Conservation (phyloP, 2,113 vertebrate species). For the Platycercus adscitus region DNA sequence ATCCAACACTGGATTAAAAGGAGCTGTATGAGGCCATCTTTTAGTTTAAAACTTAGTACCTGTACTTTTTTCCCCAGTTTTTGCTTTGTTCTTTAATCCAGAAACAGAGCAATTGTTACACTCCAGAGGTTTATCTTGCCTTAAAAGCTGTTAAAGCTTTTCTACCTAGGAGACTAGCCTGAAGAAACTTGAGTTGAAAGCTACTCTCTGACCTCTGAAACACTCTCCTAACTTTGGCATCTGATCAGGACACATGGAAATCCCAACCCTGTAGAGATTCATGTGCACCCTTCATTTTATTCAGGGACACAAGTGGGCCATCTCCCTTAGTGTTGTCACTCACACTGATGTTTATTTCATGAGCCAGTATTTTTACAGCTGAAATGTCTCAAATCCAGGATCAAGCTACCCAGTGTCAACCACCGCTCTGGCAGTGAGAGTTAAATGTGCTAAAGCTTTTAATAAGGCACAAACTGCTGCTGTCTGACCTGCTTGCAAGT, state of each 20-base stretch:
- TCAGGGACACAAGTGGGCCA: not conserved
- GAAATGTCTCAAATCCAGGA: not conserved
- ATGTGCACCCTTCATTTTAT: not conserved
- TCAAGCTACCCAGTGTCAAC: not conserved
- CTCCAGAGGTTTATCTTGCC: not conserved
- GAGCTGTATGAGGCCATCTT: not conserved
- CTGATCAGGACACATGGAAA: not conserved
- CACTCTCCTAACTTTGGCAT: not conserved
- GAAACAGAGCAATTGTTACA: not conserved
- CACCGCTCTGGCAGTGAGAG: not conserved
- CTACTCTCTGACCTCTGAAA: not conserved
- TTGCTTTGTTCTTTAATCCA: constrained; percentile 4
- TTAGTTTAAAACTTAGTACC: not conserved
- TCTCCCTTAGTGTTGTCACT: not conserved
- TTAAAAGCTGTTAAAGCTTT: not conserved
- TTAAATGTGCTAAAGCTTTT: not conserved
- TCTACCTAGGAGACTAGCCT: not conserved
- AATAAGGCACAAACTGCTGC: not conserved
- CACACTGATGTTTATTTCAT: not conserved
- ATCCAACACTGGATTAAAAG: not conserved
- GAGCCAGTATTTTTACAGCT: not conserved
- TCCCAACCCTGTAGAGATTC: not conserved
- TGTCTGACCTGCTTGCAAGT: not conserved
- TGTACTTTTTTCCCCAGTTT: not conserved
- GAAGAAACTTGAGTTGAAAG: constrained; percentile 1